These are phyloP conservation scores for Tautogolabrus adspersus DNA, from an alignment of 2,113 vertebrate species.

Conservation along the genomic window DNA sequence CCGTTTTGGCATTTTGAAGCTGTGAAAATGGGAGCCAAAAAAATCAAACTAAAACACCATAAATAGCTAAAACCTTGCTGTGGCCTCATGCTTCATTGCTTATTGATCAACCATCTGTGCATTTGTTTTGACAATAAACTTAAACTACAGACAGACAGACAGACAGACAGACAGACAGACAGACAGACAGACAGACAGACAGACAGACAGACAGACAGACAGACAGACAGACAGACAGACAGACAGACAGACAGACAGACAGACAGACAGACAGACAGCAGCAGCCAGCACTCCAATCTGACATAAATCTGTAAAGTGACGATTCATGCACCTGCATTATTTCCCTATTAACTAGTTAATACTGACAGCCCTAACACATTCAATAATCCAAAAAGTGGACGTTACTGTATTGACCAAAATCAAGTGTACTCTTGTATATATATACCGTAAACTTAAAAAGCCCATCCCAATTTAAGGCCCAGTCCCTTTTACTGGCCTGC, in stretches of 20 bases:
- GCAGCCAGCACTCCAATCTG: slow-evolving; percentile 36
- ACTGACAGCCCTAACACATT: no score
- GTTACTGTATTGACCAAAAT: no score
- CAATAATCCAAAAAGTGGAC: no score
- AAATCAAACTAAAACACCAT: slow-evolving; percentile 37
- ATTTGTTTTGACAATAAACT: slow-evolving; percentile 22
- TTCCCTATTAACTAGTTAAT: no score
- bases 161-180: slow-evolving; percentile 22
- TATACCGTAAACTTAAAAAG: no score
- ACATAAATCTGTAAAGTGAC: slow-evolving; percentile 58
- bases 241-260: slow-evolving; percentile 23
- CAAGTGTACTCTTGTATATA: no score
- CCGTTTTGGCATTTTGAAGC: background rate
- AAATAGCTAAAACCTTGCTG: slow-evolving; percentile 44
- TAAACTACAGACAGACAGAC: slow-evolving; percentile 29
- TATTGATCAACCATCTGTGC: slow-evolving; percentile 57
- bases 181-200: slow-evolving; percentile 23
- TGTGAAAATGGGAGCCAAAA: slow-evolving; percentile 18
- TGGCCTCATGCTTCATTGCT: slow-evolving; percentile 45
- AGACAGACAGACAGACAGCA: slow-evolving; percentile 30
- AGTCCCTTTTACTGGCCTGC: no score
- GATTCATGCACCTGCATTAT: slow-evolving; percentile 52
- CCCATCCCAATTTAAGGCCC: no score
- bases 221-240: slow-evolving; percentile 23
- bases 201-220: slow-evolving; percentile 23